phyloP scores from a whole-genome alignment of 2,113 vertebrate species.

The Psittacus erithacus region DNA sequence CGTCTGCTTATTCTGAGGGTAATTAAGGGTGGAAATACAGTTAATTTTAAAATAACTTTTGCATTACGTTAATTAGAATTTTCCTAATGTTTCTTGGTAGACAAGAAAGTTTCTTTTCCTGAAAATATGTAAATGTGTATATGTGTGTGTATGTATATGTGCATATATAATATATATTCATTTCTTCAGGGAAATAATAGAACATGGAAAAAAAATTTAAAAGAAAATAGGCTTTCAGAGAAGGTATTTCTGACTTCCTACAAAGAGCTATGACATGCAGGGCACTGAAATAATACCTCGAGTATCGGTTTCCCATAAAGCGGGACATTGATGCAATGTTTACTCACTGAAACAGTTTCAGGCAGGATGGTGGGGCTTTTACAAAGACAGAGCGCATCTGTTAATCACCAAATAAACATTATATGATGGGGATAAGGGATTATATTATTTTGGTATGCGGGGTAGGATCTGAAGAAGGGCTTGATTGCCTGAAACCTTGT shows the following conservation, averaged over 20 bases:
- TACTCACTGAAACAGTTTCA: not conserved
- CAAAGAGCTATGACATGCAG: not conserved
- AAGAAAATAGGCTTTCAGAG: not conserved
- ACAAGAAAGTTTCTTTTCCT: not conserved
- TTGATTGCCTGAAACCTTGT: not conserved
- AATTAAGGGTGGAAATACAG: not conserved
- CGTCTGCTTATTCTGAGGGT: not conserved
- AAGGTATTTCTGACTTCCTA: not conserved
- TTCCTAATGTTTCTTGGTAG: not conserved
- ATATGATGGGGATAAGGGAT: not conserved
- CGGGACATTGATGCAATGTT: fast-evolving
- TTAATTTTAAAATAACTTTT: not conserved
- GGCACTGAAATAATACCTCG: not conserved
- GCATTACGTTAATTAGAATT: not conserved
- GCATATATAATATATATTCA: not conserved
- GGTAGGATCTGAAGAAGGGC: not conserved
- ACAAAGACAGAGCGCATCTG: not conserved
- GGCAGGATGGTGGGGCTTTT: not conserved
- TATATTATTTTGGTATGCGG: not conserved
- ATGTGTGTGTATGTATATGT: fast-evolving
- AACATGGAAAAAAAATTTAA: not conserved
- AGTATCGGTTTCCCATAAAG: not conserved
- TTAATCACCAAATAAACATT: not conserved
- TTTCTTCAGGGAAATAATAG: not conserved
- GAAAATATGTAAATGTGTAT: not conserved